phyloP scores from a whole-genome alignment of 2,797 vertebrate genomes.

The Leptatherina wallacei region DNA sequence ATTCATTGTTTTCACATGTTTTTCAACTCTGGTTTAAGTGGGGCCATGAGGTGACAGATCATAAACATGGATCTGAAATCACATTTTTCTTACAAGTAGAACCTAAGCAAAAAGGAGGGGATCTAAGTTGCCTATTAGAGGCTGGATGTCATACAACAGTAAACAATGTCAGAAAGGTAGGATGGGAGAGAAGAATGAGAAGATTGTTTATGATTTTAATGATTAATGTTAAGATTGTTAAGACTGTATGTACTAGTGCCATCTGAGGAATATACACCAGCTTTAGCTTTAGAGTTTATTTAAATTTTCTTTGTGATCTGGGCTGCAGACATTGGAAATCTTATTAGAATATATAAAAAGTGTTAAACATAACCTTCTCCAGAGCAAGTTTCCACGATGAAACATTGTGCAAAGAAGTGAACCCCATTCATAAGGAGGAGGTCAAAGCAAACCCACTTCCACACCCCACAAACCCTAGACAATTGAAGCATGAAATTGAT shows the following conservation, averaged over 20 bases:
- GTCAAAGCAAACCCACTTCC: not conserved
- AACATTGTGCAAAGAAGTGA: not conserved
- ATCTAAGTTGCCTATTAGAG: not conserved
- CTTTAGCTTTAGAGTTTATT: not conserved
- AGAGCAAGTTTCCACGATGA: not conserved
- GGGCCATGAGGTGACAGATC: not conserved
- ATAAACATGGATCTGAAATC: not conserved
- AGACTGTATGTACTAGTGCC: too few species aligned
- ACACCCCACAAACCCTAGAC: not conserved
- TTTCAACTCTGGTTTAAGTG: not conserved
- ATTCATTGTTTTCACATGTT: not conserved
- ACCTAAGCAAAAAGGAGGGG: not conserved
- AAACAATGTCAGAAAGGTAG: too few species aligned
- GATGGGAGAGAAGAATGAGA: too few species aligned
- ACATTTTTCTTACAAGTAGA: not conserved
- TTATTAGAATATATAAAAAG: too few species aligned
- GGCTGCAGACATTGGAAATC: too few species aligned
- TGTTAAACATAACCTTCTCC: not conserved
- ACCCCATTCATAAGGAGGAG: not conserved
- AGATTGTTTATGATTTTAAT: too few species aligned
- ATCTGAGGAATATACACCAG: too few species aligned
- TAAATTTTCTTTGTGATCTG: too few species aligned
- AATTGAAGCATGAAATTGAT: not conserved
- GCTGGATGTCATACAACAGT: too few species aligned
- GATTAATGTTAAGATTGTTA: too few species aligned